Evolutionary conservation across 2,888 invertebrate genomes (phyloP), one percentile per base, ranked within the genome.

Genomic region (Itoplectis maculator): DNA sequence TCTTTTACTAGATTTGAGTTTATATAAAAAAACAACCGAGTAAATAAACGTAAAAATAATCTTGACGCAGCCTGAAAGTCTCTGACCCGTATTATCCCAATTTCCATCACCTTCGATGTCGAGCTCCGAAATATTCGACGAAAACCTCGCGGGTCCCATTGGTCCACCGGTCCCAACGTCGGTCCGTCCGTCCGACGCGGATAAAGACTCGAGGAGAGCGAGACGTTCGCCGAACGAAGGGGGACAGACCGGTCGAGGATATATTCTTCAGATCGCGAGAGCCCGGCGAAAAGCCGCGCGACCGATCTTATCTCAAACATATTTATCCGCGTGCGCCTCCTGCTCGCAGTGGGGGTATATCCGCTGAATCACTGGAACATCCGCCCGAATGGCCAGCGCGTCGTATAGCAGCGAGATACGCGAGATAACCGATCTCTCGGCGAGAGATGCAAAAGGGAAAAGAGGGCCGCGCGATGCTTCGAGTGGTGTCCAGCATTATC

Each of bases 241-340:
- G 37, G 15, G 42, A 11, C 15, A 18, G 49, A 45, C 29, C 54
- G 37, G 51, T 20, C 18, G 37, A 51, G n/a, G 66, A 77, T 83
- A 76, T 80, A 72, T 59, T 47, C 76, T 72, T 35, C 42, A 56
- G 80, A 80, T 77, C 68, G 29, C n/a, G 61, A 68, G 59, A 61
- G 68, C 68, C 61, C 81, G 51, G 45, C 59, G 82, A 76, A 72
- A 76, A 80, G 59, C 79, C 66, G 61, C 61, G 68, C 59, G 18
- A 76, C 51, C 81, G 83, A 83, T 81, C 73, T 77, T 81, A 83
- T 83, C 81, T 69, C 76, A 45, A 63, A 69, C 81, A 81, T 78
- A 78, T 81, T 80, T 82, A 79, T 82, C 80, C 82, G 74, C 68
- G 68, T n/a, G n/a, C 68, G 54, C 59, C 72, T 29, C 3, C 29